These are phyloP conservation scores for Sesamia inferens DNA, from an alignment of 2,888 invertebrate species.

Conservation along the genomic window DNA sequence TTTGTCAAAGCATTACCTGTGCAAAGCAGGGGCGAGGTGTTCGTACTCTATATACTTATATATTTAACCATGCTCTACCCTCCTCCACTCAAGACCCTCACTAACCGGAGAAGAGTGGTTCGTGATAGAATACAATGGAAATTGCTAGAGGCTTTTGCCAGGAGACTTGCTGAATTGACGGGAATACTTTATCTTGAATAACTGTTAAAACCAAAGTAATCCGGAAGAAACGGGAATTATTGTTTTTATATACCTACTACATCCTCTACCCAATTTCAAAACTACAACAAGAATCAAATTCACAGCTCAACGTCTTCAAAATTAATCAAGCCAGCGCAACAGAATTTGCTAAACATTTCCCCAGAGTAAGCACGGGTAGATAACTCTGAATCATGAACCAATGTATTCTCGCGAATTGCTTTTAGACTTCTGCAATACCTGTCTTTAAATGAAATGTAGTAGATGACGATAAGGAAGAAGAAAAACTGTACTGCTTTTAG, in stretches of 20 bases:
- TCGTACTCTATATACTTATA: background rate
- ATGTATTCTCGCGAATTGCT: conserved; percentile 43
- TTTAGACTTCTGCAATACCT: conserved; percentile 13
- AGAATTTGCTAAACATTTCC: conserved; percentile 60
- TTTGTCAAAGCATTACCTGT: background rate
- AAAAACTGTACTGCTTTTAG: background rate
- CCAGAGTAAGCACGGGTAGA: conserved; percentile 39
- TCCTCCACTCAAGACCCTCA: background rate
- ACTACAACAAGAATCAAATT: conserved; percentile 33
- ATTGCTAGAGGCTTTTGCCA: background rate
- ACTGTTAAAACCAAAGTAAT: background rate
- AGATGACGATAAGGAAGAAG: background rate
- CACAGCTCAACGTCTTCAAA: conserved; percentile 44
- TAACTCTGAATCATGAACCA: conserved; percentile 55
- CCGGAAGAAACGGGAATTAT: background rate
- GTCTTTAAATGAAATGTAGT: background rate
- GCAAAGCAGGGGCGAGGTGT: background rate
- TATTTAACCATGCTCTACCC: background rate
- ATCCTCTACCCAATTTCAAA: conserved; percentile 1
- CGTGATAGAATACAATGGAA: background rate
- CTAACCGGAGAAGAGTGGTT: background rate
- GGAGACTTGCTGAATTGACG: background rate
- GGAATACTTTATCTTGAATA: background rate
- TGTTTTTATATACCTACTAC: background rate
- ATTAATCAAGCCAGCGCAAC: conserved; percentile 57